Evolutionary conservation across 2,797 vertebrate genomes (phyloP), one percentile per base, ranked within the genome.

Genomic region (Mionectes olivaceus): DNA sequence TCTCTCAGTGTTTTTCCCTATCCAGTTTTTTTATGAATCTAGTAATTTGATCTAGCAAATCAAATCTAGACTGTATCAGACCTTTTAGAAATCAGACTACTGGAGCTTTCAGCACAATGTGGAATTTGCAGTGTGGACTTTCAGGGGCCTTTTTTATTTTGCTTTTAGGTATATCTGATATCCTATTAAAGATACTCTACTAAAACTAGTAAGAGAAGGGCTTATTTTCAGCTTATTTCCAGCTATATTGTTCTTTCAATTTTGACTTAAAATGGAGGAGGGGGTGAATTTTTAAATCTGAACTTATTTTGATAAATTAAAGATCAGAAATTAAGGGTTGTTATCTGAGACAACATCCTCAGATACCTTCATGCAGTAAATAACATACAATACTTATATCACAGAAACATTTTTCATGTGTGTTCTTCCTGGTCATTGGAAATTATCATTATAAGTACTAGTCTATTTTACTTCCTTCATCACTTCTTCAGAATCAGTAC

Each of bases 41-140:
- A 63, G 7, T 85, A 79, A 89, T 90, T 90, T 78, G 47, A 71
- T 87, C 25, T 50, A 79, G 52, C 23, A 92, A 95, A 95, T 94
- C 30, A 90, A 87, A 80, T 67, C 57, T 81, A 56, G 30, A 50
- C 46, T 57, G 28, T 68, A 93, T 55, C 24, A 79, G 24, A 35
- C 3, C 2, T 46, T 90, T 83, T 83, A 90, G 30, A 93, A 90
- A 78, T 43, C 46, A 83, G 21, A 4, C 27, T 79, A 47, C 28
- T n/a, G 28, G 10, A 87, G 55, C 11, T 75, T 83, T 80, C 71
- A 80, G 18, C 24, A 55, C 11, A 76, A n/a, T 6, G 21, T 16
- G 61, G 10, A 57, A 64, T 83, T 82, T 82, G 19, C 27, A 57
- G 5, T 47, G 63, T 4, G 1, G 28, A 47, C 23, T 69, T 94